Conservation (phyloP, 2,888 invertebrate genomes). For the Trichogramma dendrolimi region DNA sequence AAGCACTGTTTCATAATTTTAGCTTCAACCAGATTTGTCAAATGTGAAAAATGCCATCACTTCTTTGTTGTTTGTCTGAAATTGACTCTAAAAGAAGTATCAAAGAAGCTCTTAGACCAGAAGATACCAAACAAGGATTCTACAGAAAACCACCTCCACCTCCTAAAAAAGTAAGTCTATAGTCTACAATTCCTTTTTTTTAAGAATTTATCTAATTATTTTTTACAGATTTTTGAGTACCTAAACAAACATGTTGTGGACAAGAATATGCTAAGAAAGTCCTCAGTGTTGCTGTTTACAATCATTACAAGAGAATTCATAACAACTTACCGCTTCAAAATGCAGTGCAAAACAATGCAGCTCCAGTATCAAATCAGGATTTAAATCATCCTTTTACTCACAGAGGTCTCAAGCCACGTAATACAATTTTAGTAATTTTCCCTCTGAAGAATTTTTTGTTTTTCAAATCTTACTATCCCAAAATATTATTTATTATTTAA, state of each 20-base stretch:
- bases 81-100: slow-evolving; percentile 83
- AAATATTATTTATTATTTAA: not conserved
- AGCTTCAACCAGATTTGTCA: slow-evolving; percentile 90
- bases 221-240: slow-evolving; percentile 81
- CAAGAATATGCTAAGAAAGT: slow-evolving; percentile 98
- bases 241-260: slow-evolving; percentile 95
- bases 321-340: slow-evolving; percentile 71
- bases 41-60: slow-evolving; percentile 96
- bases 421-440: slow-evolving; percentile 35
- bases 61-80: slow-evolving; percentile 95
- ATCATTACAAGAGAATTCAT: slow-evolving; percentile 96
- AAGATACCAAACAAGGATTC: slow-evolving; percentile 66
- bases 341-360: slow-evolving; percentile 38
- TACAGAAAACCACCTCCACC: slow-evolving; percentile 88
- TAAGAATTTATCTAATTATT: not conserved
- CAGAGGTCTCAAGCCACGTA: slow-evolving; percentile 61
- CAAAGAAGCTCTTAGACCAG: slow-evolving; percentile 67
- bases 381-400: slow-evolving; percentile 67
- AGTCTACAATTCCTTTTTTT: not conserved
- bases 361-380: slow-evolving; percentile 57
- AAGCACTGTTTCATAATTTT: slow-evolving; percentile 35
- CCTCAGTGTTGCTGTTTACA: slow-evolving; percentile 95
- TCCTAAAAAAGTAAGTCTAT: slow-evolving; percentile 70
- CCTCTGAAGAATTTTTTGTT: slow-evolving; percentile 12
- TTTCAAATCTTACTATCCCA: slow-evolving; percentile 2